Evolutionary conservation across 92 coral and sea anemone genomes (phyloP), one percentile per base, ranked within the genome.

Genomic region (Palythoa grandis): DNA sequence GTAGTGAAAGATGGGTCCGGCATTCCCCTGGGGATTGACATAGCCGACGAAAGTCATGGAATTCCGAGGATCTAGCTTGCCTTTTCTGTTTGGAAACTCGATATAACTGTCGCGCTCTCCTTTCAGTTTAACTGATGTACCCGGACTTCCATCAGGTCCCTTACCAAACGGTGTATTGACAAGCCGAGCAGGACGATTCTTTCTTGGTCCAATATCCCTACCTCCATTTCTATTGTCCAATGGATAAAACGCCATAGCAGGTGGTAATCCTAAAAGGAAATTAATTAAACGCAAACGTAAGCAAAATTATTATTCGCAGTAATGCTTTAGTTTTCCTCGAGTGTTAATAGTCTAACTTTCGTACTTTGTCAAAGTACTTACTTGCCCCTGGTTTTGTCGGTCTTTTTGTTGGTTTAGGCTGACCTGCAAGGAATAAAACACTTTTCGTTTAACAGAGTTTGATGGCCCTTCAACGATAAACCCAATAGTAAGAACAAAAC

Each of bases 1-100:
- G 92, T 90, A 94, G 82, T 94, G 92, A 75, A 94, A 94, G 77
- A 93, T 89, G 12, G 96, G 96, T n/a, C 96, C 96, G 50, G 90
- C 86, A 3, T 20, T 74, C 17, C 88, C 74, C 22, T 91, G 91
- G 20, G 96, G 96, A 73, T 82, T 88, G 11, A 93, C 88, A 53
- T 86, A 93, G 9, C 89, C 92, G 3, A 91, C 89, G 12, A 93
- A 84, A 3, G 96, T 93, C 57, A 93, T 87, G 53, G 93, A 90
- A 50, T 89, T 82, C 65, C 78, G 77, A 60, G 96, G 87, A 39
- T 82, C 86, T 5, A 87, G 77, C 14, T 93, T 78, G 60, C 92
- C 94, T 20, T 86, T 86, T 52, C 78, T 93, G 86, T 88, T 93
- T 43, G 96, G 96, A 76, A 93, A 89, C 83, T 93, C 96, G 50